Conservation (phyloP, 2,888 invertebrate genomes). For the Frankliniella fusca region DNA sequence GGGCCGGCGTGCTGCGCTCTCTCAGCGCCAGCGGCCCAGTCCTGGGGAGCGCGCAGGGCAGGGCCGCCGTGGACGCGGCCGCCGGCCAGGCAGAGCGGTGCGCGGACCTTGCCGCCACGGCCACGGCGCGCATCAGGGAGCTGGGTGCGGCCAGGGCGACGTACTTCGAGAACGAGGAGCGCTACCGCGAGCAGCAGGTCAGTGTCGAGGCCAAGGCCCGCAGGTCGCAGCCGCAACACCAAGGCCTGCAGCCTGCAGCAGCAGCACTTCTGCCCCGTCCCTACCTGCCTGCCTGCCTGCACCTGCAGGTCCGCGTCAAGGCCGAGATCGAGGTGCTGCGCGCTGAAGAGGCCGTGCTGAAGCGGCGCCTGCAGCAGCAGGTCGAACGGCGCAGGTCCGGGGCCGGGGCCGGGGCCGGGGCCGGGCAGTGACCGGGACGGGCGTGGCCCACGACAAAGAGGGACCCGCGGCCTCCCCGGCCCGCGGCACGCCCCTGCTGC, state of each 20-base stretch:
- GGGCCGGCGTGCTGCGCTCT: background rate
- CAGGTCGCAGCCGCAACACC: too few relatives aligned
- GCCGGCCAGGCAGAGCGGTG: background rate
- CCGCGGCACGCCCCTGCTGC: background rate
- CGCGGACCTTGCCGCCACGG: background rate
- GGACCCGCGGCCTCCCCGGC: background rate
- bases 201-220: too few relatives aligned
- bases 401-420: background rate
- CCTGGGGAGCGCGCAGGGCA: background rate
- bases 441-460: background rate
- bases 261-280: too few relatives aligned
- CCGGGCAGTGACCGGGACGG: background rate
- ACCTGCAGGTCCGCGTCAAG: too few relatives aligned
- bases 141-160: background rate
- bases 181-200: background rate
- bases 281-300: too few relatives aligned
- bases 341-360: background rate
- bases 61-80: background rate
- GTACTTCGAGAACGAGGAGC: background rate
- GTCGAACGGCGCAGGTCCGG: background rate
- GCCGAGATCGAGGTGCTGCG: background rate
- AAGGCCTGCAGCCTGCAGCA: too few relatives aligned
- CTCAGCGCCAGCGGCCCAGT: background rate
- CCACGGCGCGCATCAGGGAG: background rate
- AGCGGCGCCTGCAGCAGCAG: background rate